Evolutionary conservation across 1,140 invertebrate genomes (phyloP).

Genomic region (Drosophila nigrodunni): DNA sequence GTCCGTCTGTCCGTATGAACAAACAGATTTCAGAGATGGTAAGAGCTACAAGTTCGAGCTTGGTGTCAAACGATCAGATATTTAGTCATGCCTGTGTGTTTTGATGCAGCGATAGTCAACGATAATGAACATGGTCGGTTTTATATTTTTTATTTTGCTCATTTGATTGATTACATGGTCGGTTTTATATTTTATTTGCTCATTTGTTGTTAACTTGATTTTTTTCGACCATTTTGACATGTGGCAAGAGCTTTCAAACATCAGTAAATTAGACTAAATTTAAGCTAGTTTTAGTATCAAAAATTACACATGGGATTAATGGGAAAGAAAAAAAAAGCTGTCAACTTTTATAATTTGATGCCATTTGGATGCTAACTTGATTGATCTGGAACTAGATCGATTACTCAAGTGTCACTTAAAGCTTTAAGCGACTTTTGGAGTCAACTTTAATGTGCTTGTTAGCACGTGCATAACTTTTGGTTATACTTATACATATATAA

Average conservation of each 20-base stretch:
- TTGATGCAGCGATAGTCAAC: slow-evolving; percentile 22
- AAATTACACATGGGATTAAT: neutral
- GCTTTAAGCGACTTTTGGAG: slow-evolving; percentile 6
- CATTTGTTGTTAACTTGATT: neutral
- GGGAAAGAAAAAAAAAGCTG: slow-evolving; percentile 5
- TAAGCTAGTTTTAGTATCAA: neutral
- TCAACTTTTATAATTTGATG: neutral
- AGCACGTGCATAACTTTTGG: slow-evolving; percentile 53
- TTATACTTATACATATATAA: neutral
- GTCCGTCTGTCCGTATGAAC: no score
- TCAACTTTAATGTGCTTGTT: slow-evolving; percentile 40
- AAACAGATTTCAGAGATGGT: no score
- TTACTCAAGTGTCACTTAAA: slow-evolving; percentile 1
- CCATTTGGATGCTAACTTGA: neutral
- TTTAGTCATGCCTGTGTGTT: no score
- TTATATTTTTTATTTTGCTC: slow-evolving; percentile 5
- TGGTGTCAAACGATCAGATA: no score
- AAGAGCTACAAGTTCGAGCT: no score
- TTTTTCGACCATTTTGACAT: slow-evolving; percentile 4
- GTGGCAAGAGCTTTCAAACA: neutral
- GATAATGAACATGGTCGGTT: slow-evolving; percentile 23
- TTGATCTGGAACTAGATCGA: slow-evolving; percentile 1
- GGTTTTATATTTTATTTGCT: slow-evolving; percentile 3
- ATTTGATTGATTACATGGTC: slow-evolving; percentile 15
- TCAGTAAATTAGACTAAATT: neutral